Base-by-base conservation (phyloP, 2,113 vertebrate genomes). In the Tachysurus fulvidraco region DNA sequence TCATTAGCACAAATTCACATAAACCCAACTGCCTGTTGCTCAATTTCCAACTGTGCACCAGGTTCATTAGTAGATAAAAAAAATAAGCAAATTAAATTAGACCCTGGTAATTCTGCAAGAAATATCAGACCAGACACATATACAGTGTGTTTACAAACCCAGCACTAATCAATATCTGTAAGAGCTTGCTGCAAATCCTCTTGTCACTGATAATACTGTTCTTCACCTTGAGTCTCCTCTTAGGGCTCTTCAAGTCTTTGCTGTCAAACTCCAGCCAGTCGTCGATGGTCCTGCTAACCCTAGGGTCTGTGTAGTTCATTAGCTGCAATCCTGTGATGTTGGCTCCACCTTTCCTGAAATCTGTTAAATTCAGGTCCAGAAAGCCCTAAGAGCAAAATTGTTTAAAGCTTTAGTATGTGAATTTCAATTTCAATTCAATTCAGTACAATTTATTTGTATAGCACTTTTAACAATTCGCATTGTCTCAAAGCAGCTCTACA, bases 261-360 rank as follows among this genome's bases (percentile, higher is more conserved):
- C 95, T 96, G 85, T 99, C 98, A 0, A 97, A 98, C 83, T 92
- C 96, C 90, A 95, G 94, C 98, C 98, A 99, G 83, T 98, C 97
- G 78, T 97, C 97, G 93, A 98, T 96, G 87, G 96, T 95, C 89
- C 93, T 95, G 91, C 95, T 94, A 0, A 98, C 96, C 14, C 93
- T 86, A 1, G 94, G 93, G 54, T 98, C 94, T 0, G 96, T 96
- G 89, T 95, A 95, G 93, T 98, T 97, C 88, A 99, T 96, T 91
- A 99, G 9, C 92, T 99, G 98, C 93, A 99, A 97, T 7, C 98
- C 98, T 0, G 98, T 99, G 88, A 99, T 97, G 0, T 99, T 99
- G 25, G 97, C 96, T 7, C 96, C 97, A 0, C 96, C 96, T 87
- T 97, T 96, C 89, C 94, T 96, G 90, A 99, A 98, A 89, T 97